A percentile compares a stretch with the other conserved stretches of the same genome.
Conservation (phyloP, 2,113 vertebrate genomes). For the Solea senegalensis region DNA sequence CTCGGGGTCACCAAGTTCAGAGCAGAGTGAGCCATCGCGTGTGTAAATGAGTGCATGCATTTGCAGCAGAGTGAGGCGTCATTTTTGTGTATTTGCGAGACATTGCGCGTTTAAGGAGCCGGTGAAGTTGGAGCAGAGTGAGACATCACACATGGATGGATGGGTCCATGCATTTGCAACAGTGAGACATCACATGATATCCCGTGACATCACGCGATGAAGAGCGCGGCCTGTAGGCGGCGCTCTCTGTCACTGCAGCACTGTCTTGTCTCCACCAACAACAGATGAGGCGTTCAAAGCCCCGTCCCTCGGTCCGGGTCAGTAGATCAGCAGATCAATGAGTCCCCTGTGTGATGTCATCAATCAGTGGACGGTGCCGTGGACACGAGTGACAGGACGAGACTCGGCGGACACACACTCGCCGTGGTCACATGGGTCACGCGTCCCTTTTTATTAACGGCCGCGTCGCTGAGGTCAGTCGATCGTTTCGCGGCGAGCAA, state of each 20-base stretch:
- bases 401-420: no score
- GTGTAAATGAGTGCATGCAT: no score
- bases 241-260: not conserved
- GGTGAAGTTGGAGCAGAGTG: not conserved
- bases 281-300: not conserved
- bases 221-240: not conserved
- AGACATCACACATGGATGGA: not conserved
- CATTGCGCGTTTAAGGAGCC: not conserved
- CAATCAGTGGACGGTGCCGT: not conserved
- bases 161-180: no score
- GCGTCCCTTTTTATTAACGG: not conserved
- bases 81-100: not conserved
- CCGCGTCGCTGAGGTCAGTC: not conserved
- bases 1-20: no score
- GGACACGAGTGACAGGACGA: not conserved
- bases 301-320: not conserved
- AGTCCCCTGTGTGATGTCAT: slow-evolving; percentile 6
- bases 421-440: not conserved
- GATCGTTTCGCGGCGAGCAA: not conserved
- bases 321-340: slow-evolving; percentile 4
- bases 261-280: no score
- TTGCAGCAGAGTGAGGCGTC: no score
- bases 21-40: no score
- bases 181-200: no score
- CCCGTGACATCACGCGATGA: not conserved